phyloP scores from a whole-genome alignment of 2,797 vertebrate species.

The Acanthopagrus latus region DNA sequence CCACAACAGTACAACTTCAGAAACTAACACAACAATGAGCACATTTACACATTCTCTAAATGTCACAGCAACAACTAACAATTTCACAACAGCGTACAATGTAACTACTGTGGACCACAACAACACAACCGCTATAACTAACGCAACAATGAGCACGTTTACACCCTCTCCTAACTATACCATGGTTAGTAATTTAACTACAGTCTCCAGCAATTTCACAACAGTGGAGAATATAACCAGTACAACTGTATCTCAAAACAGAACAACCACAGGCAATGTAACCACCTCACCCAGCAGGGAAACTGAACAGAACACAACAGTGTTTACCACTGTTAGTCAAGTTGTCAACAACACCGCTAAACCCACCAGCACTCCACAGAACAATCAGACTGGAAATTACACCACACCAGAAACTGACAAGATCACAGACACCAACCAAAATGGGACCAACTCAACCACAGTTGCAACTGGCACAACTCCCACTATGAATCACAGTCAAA shows the following conservation, averaged over 20 bases:
- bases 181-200: too few relatives aligned
- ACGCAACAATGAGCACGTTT: too few relatives aligned
- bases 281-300: not conserved
- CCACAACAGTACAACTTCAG: too few relatives aligned
- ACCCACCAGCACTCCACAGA: conserved; percentile 16
- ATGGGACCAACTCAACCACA: conserved; percentile 19
- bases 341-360: conserved; percentile 14
- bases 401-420: conserved; percentile 7
- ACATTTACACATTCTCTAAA: not conserved
- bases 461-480: not conserved
- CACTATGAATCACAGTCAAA: not conserved
- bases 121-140: too few relatives aligned
- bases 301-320: conserved; percentile 30
- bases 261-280: conserved; percentile 1
- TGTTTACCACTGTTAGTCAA: not conserved
- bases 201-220: too few relatives aligned
- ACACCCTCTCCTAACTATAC: too few relatives aligned
- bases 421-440: conserved; percentile 13
- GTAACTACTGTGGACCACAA: too few relatives aligned
- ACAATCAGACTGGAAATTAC: conserved; percentile 29
- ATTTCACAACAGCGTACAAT: not conserved
- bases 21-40: too few relatives aligned
- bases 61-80: not conserved
- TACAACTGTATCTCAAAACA: conserved; percentile 11
- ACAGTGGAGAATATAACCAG: not conserved